Evolutionary conservation across 1,140 invertebrate species (phyloP).

Genomic region (Drosophila ambigua): DNA sequence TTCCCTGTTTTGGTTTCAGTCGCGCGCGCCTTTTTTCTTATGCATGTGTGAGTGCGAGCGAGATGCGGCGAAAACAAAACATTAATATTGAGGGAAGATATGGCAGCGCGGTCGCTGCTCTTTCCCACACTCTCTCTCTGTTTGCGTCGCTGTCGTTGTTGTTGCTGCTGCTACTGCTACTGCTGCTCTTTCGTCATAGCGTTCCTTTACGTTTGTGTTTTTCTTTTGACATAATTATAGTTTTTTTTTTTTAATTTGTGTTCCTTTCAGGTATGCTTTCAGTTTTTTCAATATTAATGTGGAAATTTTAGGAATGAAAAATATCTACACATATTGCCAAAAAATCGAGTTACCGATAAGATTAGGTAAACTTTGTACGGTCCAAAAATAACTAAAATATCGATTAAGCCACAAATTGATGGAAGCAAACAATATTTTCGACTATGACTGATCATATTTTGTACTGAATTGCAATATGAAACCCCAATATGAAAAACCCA

Average conservation of each 20-base stretch:
- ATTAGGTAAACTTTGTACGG: not conserved
- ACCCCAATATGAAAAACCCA: no score
- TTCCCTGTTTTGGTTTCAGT: conserved; percentile 63
- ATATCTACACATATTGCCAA: no score
- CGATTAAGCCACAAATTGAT: not conserved
- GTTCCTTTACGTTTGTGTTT: conserved; percentile 18
- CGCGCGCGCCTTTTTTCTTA: conserved; percentile 65
- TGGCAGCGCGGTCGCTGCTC: conserved; percentile 20
- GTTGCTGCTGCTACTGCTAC: conserved; percentile 9
- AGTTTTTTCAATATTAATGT: no score
- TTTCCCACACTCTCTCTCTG: not conserved
- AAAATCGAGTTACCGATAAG: not conserved
- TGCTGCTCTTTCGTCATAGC: conserved; percentile 52
- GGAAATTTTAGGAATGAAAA: not conserved
- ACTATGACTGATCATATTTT: not conserved
- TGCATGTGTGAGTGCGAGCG: conserved; percentile 31
- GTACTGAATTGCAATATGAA: no score
- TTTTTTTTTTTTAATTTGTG: not conserved
- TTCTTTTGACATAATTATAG: not conserved
- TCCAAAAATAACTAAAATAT: not conserved
- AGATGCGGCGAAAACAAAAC: conserved; percentile 73
- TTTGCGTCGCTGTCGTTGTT: not conserved
- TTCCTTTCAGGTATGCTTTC: not conserved
- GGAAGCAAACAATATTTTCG: not conserved
- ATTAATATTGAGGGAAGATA: conserved; percentile 59